Percentiles rank a stretch among this genome's conserved stretches.
These are phyloP conservation scores for Atherinosoma microstoma DNA, from an alignment of 2,797 vertebrate species.

Conservation along the genomic window DNA sequence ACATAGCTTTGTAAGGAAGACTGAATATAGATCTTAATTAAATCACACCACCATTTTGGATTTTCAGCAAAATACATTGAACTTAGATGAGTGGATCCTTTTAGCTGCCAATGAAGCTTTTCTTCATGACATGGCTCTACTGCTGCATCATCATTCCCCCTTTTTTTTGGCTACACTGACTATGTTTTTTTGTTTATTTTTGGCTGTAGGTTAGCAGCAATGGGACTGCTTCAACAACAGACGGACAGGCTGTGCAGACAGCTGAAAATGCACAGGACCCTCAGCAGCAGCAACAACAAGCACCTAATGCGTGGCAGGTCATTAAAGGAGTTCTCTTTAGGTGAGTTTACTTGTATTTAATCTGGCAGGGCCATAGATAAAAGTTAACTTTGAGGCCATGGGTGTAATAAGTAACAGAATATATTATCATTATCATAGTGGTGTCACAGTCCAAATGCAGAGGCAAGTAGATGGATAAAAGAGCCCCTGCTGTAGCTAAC, in stretches of 20 bases:
- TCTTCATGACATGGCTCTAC: background rate
- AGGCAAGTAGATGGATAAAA: background rate
- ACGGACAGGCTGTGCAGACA: slow-evolving; percentile 80
- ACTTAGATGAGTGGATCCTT: background rate
- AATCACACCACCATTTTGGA: background rate
- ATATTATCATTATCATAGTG: background rate
- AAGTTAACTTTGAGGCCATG: background rate
- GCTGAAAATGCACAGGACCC: slow-evolving; percentile 81
- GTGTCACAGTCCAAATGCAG: slow-evolving; percentile 10
- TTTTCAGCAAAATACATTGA: slow-evolving; percentile 7
- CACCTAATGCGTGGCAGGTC: slow-evolving; percentile 94
- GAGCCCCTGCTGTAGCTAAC: background rate
- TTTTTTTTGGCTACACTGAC: background rate
- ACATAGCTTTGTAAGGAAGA: background rate
- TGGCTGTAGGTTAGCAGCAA: slow-evolving; percentile 88
- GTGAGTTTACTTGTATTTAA: slow-evolving; percentile 64
- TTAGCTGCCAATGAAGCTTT: slow-evolving; percentile 1
- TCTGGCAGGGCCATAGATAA: background rate
- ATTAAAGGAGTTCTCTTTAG: slow-evolving; percentile 95
- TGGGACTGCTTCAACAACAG: slow-evolving; percentile 85
- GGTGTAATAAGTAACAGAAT: slow-evolving; percentile 16
- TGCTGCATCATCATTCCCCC: slow-evolving; percentile 1
- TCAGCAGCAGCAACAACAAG: slow-evolving; percentile 76
- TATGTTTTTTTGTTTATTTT: slow-evolving; percentile 22
- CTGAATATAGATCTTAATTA: background rate